Evolutionary conservation across 2,113 vertebrate genomes (phyloP).

Genomic region (Tympanuchus pallidicinctus): DNA sequence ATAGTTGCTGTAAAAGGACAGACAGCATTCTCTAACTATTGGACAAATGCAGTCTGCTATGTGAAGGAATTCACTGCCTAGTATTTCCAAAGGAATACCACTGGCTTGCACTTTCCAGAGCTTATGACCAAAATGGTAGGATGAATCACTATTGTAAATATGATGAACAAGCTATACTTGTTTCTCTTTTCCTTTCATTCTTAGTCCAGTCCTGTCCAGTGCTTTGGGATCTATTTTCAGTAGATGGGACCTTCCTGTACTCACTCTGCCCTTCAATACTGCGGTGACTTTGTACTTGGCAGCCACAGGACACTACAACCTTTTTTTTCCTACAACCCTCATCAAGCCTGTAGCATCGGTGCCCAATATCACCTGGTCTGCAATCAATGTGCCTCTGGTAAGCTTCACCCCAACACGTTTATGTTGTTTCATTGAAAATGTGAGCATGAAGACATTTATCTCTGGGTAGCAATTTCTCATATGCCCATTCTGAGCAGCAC

Average conservation of each 20-base stretch:
- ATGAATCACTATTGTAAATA: neutral
- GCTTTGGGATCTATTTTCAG: constrained; percentile 89
- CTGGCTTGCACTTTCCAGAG: neutral
- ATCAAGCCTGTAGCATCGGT: constrained; percentile 81
- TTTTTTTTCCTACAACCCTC: constrained; percentile 85
- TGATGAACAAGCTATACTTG: neutral
- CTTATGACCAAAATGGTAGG: neutral
- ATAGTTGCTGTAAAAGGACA: neutral
- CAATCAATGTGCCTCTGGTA: constrained; percentile 85
- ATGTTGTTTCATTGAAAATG: neutral
- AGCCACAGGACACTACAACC: constrained; percentile 90
- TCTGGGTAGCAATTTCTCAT: neutral
- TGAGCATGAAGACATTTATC: accelerated
- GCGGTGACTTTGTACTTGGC: constrained; percentile 89
- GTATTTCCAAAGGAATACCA: neutral
- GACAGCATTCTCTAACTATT: neutral
- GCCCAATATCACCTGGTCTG: constrained; percentile 90
- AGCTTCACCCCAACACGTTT: neutral
- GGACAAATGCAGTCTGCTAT: neutral
- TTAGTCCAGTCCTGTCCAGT: constrained; percentile 90
- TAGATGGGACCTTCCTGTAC: constrained; percentile 93
- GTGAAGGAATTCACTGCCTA: neutral
- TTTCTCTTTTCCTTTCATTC: constrained; percentile 2
- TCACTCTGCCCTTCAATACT: constrained; percentile 95
- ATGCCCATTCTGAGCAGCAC: neutral